Base-by-base conservation (phyloP, 2,888 invertebrate species). In the Dilophus febrilis region DNA sequence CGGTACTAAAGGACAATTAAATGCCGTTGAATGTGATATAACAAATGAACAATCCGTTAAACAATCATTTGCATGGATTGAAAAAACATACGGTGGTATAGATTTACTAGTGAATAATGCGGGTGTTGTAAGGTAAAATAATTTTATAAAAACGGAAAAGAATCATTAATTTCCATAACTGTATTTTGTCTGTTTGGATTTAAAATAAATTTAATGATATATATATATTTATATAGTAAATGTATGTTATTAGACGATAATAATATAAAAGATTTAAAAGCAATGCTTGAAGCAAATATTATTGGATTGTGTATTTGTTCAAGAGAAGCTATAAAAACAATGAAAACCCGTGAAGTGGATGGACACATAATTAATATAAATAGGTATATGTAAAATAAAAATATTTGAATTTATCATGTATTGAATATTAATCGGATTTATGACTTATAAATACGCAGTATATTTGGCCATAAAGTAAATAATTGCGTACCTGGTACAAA, bases 201-300 rank as follows among this genome's bases (percentile, higher is more conserved):
- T n/a, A n/a, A 6, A 22, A 22, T 22, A 22, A 22, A 22, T 22
- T 22, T 4, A 6, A 22, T 22, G 5, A 22, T 6, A 22, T 17
- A 16, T 17, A 17, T 17, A 22, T 35, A 17, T 37, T 28, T 27
- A 12, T 38, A 27, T 28, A 51, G 51, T 38, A 50, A 51, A 42
- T 48, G 38, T 35, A 39, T 53, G 10, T 43, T 51, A 3, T 38
- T 51, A 34, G 52, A 51, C 31, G 50, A 51, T 35, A 50, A 51
- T 41, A 51, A 50, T 40, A 55, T 61, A 3, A 57, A 57, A 37
- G 56, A 58, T 17, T 64, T 58, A 43, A 55, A 53, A 4, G 55
- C 44, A 18, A 49, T 67, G 47, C 38, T 68, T 42, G 62, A 68
- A 13, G 58, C 68, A 8, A 73, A 72, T 47, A 64, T 73, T 2